Conservation (phyloP, 2,797 vertebrate genomes). For the Antennarius maculatus region DNA sequence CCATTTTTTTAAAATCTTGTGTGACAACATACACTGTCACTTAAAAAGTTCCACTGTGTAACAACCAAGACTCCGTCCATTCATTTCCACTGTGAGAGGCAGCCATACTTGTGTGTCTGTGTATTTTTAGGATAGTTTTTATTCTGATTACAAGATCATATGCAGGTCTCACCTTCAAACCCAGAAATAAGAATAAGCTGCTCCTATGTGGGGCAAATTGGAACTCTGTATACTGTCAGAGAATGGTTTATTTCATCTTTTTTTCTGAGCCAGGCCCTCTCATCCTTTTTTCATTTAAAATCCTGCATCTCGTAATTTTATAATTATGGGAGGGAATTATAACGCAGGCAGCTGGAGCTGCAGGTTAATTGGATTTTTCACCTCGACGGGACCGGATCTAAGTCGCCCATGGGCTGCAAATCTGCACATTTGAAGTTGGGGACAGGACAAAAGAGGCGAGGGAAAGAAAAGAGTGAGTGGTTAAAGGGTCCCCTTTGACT, state of each 20-base stretch:
- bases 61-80: constrained; percentile 2
- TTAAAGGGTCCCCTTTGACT: constrained; percentile 75
- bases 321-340: constrained; percentile 85
- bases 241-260: constrained; percentile 73
- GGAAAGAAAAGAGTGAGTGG: constrained; percentile 67
- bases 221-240: constrained; percentile 58
- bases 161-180: constrained; percentile 69
- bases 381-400: constrained; percentile 79
- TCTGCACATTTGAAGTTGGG: constrained; percentile 79
- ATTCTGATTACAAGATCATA: constrained; percentile 60
- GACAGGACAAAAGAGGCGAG: constrained; percentile 76
- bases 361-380: constrained; percentile 86
- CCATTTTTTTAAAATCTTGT: no score
- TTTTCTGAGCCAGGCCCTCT: constrained; percentile 67
- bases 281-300: constrained; percentile 81
- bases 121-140: constrained; percentile 47
- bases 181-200: constrained; percentile 45
- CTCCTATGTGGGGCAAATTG: constrained; percentile 67
- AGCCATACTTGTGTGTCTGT: neutral
- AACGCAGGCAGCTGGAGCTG: constrained; percentile 77
- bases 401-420: constrained; percentile 76
- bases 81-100: constrained; percentile 41
- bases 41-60: constrained; percentile 4
- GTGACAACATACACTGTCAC: neutral
- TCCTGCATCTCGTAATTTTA: constrained; percentile 82